Percentiles rank a stretch among this genome's conserved stretches.
Conservation (phyloP, 2,113 vertebrate species). For the Ictidomys tridecemlineatus region DNA sequence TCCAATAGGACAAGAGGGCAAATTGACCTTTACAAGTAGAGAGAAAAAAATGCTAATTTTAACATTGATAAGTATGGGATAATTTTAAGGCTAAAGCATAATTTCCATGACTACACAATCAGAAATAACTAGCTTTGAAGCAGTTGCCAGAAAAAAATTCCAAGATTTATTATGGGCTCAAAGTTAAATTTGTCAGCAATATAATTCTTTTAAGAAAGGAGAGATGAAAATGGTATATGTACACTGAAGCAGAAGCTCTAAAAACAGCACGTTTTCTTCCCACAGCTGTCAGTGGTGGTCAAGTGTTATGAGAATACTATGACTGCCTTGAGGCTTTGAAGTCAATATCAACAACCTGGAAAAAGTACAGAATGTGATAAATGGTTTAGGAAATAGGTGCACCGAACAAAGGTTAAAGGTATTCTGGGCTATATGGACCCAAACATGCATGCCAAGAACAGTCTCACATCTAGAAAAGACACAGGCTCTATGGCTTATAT, state of each 20-base stretch:
- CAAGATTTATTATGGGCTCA: conserved; percentile 74
- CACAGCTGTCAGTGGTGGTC: conserved; percentile 70
- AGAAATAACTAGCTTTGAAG: conserved; percentile 78
- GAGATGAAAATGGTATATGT: conserved; percentile 52
- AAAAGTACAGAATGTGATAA: conserved; percentile 42
- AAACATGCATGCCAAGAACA: background rate
- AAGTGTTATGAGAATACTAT: conserved; percentile 70
- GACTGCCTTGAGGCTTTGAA: conserved; percentile 56
- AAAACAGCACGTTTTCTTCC: conserved; percentile 70
- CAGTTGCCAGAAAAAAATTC: conserved; percentile 75
- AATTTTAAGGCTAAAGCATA: conserved; percentile 79
- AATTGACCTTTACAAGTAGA: conserved; percentile 68
- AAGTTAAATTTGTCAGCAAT: conserved; percentile 79
- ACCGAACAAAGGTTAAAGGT: conserved; percentile 50
- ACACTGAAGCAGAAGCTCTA: conserved; percentile 59
- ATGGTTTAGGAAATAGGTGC: conserved; percentile 21
- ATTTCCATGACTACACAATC: conserved; percentile 81
- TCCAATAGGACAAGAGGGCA: conserved; percentile 37
- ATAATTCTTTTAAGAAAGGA: conserved; percentile 76
- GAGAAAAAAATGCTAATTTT: conserved; percentile 68
- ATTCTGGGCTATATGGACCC: background rate
- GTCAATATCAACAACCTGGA: conserved; percentile 64
- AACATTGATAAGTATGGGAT: conserved; percentile 72
- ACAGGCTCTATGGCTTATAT: background rate
- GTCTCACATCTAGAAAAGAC: conserved; percentile 39